These are phyloP conservation scores for Engystomops pustulosus DNA, from an alignment of 2,113 vertebrate species.

Conservation along the genomic window DNA sequence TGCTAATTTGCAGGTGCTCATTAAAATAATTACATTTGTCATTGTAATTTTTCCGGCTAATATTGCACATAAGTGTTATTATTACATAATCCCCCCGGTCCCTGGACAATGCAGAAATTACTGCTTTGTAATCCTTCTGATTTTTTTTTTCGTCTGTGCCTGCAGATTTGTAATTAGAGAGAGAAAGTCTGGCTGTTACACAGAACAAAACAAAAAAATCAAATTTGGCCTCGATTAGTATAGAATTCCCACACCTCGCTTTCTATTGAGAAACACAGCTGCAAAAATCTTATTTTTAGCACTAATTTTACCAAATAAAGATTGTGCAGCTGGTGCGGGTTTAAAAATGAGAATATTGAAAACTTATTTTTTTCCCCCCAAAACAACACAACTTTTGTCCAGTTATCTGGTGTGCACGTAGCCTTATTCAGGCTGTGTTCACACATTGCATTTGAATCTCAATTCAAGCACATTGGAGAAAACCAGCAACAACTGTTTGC, in stretches of 20 bases:
- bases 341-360: background rate
- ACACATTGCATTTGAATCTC: no score
- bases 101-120: background rate
- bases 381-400: background rate
- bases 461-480: no score
- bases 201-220: background rate
- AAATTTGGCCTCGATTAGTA: background rate
- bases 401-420: no score
- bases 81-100: background rate
- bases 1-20: slow-evolving; percentile 3
- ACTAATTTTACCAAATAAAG: background rate
- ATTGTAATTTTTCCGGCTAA: slow-evolving; percentile 9
- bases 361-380: background rate
- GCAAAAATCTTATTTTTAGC: background rate
- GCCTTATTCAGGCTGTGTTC: no score
- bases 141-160: background rate
- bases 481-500: no score
- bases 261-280: slow-evolving; percentile 9
- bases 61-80: background rate
- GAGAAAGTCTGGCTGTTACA: background rate
- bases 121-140: slow-evolving; percentile 18
- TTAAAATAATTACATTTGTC: slow-evolving; percentile 20
- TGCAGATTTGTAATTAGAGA: slow-evolving; percentile 36
- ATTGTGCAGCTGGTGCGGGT: background rate
- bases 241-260: background rate